A percentile compares a stretch with the other conserved stretches of the same genome.
Conservation (phyloP, 1,140 invertebrate genomes). For the Drosophila prosaltans region DNA sequence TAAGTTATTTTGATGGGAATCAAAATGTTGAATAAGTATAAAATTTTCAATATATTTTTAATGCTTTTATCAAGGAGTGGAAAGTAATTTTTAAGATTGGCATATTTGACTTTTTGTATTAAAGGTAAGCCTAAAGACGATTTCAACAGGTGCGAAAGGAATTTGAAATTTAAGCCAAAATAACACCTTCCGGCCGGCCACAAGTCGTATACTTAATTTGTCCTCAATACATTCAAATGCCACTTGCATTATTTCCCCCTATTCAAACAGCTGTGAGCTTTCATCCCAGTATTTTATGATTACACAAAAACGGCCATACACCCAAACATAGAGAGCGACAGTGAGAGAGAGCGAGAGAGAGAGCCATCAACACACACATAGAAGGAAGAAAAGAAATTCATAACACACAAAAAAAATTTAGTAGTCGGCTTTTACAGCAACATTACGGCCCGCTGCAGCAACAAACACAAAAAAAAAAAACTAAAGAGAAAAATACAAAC, state of each 20-base stretch:
- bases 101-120: too few species aligned
- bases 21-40: too few species aligned
- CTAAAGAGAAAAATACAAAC: neutral
- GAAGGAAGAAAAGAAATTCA: slow-evolving; percentile 8
- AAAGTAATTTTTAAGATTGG: too few species aligned
- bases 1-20: too few species aligned
- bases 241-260: slow-evolving; percentile 58
- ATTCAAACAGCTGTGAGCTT: slow-evolving; percentile 66
- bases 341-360: neutral
- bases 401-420: slow-evolving; percentile 5
- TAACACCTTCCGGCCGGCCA: slow-evolving; percentile 22
- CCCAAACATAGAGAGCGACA: slow-evolving; percentile 15
- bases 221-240: slow-evolving; percentile 16
- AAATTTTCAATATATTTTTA: too few species aligned
- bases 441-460: slow-evolving; percentile 1
- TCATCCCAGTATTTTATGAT: slow-evolving; percentile 62
- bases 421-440: slow-evolving; percentile 12
- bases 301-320: slow-evolving; percentile 58
- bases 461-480: neutral
- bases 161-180: neutral
- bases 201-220: slow-evolving; percentile 67
- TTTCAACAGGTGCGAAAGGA: slow-evolving; percentile 1
- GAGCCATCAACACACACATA: neutral
- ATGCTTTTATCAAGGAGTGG: too few species aligned
- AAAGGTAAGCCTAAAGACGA: neutral